Percentiles rank a stretch among this genome's conserved stretches.
Evolutionary conservation across 2,888 invertebrate species (phyloP).

Genomic region (Agriotes lineatus): DNA sequence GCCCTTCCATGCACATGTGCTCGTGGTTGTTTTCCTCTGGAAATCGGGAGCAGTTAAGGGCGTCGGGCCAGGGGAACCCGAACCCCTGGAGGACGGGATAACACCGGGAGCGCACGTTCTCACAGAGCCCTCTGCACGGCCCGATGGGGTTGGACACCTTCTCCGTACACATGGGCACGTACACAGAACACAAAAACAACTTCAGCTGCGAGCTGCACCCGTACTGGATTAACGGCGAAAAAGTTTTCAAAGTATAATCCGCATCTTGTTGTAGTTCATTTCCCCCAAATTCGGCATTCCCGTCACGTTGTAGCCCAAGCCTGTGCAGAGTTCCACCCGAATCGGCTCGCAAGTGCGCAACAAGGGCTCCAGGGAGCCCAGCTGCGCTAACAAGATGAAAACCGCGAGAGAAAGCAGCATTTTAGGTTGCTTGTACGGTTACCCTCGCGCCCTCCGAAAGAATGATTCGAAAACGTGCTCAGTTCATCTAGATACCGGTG

Average conservation of each 20-base stretch:
- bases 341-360: constrained; percentile 82
- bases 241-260: constrained; percentile 89
- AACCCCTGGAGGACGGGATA: constrained; percentile 91
- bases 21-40: constrained; percentile 91
- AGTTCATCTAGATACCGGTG: constrained; percentile 43
- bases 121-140: constrained; percentile 91
- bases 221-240: constrained; percentile 90
- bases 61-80: constrained; percentile 93
- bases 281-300: constrained; percentile 95
- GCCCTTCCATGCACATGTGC: constrained; percentile 97
- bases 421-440: constrained; percentile 64
- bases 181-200: constrained; percentile 93
- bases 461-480: constrained; percentile 46
- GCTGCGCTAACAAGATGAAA: constrained; percentile 22
- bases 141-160: constrained; percentile 92
- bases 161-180: constrained; percentile 96
- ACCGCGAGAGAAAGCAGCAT: constrained; percentile 35
- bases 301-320: constrained; percentile 92
- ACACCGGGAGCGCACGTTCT: constrained; percentile 86
- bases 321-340: constrained; percentile 86
- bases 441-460: constrained; percentile 49
- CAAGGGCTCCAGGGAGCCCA: constrained; percentile 53
- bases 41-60: constrained; percentile 89
- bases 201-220: constrained; percentile 90
- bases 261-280: constrained; percentile 91